Evolutionary conservation across 2,888 invertebrate genomes (phyloP), one percentile per base, ranked within the genome.

Genomic region (Chalcis sispes): DNA sequence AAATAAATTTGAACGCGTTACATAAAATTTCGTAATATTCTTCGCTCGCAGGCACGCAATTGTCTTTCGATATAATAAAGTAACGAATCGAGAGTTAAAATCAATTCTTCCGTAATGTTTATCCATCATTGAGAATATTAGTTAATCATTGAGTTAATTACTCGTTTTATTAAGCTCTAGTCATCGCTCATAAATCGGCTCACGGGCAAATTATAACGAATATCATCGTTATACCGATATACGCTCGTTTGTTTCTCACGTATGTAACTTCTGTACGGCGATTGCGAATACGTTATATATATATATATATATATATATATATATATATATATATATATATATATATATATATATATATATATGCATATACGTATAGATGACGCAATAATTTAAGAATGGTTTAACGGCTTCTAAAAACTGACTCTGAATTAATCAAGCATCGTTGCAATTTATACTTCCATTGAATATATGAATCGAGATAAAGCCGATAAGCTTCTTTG

Each of bases 341-440:
- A n/a, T n/a, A n/a, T n/a, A n/a, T n/a, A n/a, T n/a, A n/a, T n/a
- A n/a, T n/a, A n/a, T n/a, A n/a, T n/a, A n/a, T n/a, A n/a, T n/a
- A n/a, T n/a, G n/a, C n/a, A n/a, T n/a, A n/a, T n/a, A n/a, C n/a
- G n/a, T n/a, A n/a, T n/a, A n/a, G 29, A 36, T 72, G 77, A 65
- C 58, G 72, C 69, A 77, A 77, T 50, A 70, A 48, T 3, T 64
- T 48, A 32, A 23, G 61, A 59, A 69, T 72, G 10, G 52, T 23
- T 48, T 32, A 67, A 36, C 32, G 48, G 70, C 58, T 62, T 77
- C 71, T 46, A 62, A 74, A 74, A 77, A 77, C 46, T 27, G 36
- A 67, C 58, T n/a, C n/a, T 72, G 66, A 64, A 75, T 75, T 77
- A 75, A 73, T 73, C 64, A 73, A 59, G 58, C 46, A 46, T 48